Evolutionary conservation across 2,888 invertebrate species (phyloP), one percentile per base, ranked within the genome.

Genomic region (Ormyrus thymus): DNA sequence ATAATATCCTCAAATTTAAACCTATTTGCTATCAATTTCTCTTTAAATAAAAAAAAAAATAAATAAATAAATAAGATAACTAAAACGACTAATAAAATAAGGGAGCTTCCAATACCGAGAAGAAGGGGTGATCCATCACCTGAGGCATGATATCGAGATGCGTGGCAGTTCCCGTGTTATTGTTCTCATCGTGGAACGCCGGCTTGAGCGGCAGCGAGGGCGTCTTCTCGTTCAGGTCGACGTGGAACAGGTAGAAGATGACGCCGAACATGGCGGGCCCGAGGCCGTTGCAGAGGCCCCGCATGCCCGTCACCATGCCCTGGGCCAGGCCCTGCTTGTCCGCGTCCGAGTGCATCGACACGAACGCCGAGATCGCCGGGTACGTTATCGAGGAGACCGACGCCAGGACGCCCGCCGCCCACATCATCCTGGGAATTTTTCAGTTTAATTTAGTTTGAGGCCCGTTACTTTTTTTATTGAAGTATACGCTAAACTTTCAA

Each of bases 191-290:
- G 85, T 91, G 92, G 92, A 88, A 84, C 71, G 86, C 84, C 82
- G 90, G 84, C 81, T 87, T 89, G 9, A 87, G 83, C 51, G 87
- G 86, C 79, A 87, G 83, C 71, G 85, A 81, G 29, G 87, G 84
- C 68, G 87, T 84, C 72, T 95, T 94, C 85, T 95, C 96, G 89
- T 97, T 97, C 87, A 99, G 92, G 92, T 99, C 97, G 83, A 99
- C 99, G 90, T 99, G 97, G 91, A 99, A 99, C 87, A 99, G 92
- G 92, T 98, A 99, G 92, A 99, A 99, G 86, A 99, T 97, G 84
- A 99, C 95, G 15, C 99, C 99, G 90, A 97, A 99, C 93, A 99
- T 95, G 61, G 99, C 99, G 0, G 99, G 99, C 0, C 99, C 99
- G 70, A 99, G 93, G 13, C 99, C 99, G 89, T 98, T 98, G 89